Evolutionary conservation across 2,113 vertebrate genomes (phyloP).

Genomic region (Corythoichthys haematopterus): DNA sequence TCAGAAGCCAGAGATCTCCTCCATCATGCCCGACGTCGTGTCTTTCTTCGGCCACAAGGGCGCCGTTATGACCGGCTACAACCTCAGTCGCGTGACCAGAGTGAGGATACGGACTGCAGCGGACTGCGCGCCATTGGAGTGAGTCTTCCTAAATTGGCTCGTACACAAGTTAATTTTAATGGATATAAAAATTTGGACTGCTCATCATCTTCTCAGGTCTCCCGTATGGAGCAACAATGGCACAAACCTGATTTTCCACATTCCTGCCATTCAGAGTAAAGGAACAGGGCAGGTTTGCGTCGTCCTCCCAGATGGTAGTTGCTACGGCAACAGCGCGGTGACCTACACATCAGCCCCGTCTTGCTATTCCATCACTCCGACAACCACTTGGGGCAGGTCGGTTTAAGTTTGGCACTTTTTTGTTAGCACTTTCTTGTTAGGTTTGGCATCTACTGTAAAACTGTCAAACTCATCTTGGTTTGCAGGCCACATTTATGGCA

Average conservation of each 20-base stretch:
- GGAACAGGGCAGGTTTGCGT: slow-evolving; percentile 27
- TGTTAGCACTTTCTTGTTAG: too few relatives aligned
- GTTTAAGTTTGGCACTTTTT: background rate
- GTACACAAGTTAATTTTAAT: too few relatives aligned
- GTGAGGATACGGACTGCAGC: slow-evolving; percentile 74
- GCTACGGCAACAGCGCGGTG: slow-evolving; percentile 28
- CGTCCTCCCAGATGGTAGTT: slow-evolving; percentile 42
- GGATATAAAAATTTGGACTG: too few relatives aligned
- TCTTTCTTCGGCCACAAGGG: slow-evolving; percentile 82
- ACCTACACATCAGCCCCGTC: slow-evolving; percentile 40
- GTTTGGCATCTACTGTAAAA: too few relatives aligned
- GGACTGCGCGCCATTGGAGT: slow-evolving; percentile 69
- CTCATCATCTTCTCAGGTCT: slow-evolving; percentile 28
- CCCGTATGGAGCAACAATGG: slow-evolving; percentile 47
- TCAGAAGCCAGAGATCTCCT: slow-evolving; percentile 73
- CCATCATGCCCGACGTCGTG: slow-evolving; percentile 74
- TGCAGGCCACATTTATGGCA: too few relatives aligned
- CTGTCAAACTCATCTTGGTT: too few relatives aligned
- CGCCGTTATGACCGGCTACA: slow-evolving; percentile 73
- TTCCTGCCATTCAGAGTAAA: slow-evolving; percentile 34
- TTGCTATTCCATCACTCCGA: slow-evolving; percentile 30
- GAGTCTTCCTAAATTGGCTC: slow-evolving; percentile 23
- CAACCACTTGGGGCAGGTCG: slow-evolving; percentile 49
- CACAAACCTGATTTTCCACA: slow-evolving; percentile 32
- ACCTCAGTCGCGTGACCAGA: slow-evolving; percentile 71